phyloP scores from a whole-genome alignment of 2,797 vertebrate genomes.

The Amazonetta brasiliensis region DNA sequence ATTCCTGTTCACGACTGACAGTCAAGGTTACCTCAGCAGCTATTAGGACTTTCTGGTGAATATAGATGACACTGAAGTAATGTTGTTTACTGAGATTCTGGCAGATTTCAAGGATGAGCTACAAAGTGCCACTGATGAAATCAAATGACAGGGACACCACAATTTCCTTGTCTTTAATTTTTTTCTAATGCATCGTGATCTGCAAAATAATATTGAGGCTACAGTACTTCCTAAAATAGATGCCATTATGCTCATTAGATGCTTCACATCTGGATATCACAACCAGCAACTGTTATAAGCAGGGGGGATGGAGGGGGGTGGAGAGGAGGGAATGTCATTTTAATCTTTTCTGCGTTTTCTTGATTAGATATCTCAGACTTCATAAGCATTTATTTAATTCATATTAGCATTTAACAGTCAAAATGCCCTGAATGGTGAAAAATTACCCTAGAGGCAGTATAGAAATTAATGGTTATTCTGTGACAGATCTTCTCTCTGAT shows the following conservation, averaged over 20 bases:
- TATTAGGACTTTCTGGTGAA: constrained; percentile 12
- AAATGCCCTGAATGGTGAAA: constrained; percentile 12
- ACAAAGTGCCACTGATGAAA: constrained; percentile 39
- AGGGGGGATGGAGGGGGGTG: not conserved
- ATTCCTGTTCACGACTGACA: not conserved
- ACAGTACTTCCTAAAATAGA: constrained; percentile 56
- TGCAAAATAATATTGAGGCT: constrained; percentile 5
- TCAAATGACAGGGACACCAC: constrained; percentile 38
- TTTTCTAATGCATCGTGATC: constrained; percentile 36
- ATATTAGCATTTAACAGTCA: constrained; percentile 61
- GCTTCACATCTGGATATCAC: constrained; percentile 52
- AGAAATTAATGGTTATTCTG: constrained; percentile 39
- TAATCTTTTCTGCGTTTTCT: constrained; percentile 59
- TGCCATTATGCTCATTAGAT: constrained; percentile 55
- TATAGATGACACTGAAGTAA: constrained; percentile 9
- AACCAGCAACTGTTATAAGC: constrained; percentile 28
- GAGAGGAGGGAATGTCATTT: not conserved
- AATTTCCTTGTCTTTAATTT: constrained; percentile 59
- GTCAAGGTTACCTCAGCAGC: constrained; percentile 26
- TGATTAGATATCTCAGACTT: constrained; percentile 55
- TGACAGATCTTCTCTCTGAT: constrained; percentile 36
- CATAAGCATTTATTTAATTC: constrained; percentile 62
- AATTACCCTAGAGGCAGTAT: constrained; percentile 17
- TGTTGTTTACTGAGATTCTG: constrained; percentile 29
- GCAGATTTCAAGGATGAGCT: constrained; percentile 38